Conservation (phyloP, 2,113 vertebrate species). For the Erpornis zantholeuca region DNA sequence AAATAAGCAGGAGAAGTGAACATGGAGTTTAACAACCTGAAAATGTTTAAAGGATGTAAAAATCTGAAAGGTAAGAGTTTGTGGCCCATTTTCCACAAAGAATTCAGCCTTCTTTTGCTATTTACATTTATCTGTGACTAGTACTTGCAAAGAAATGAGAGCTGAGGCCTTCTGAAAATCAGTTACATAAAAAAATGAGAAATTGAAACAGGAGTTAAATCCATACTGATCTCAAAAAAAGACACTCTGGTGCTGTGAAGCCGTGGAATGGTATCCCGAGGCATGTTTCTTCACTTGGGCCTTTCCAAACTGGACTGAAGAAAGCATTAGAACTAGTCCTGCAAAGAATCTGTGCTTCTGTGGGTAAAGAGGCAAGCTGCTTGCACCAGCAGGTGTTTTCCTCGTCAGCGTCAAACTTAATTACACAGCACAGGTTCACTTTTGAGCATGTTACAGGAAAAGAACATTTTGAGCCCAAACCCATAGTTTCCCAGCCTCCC, state of each 20-base stretch:
- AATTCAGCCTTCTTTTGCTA: background rate
- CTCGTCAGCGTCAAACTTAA: background rate
- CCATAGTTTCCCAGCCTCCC: background rate
- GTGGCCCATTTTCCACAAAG: background rate
- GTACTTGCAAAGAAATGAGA: background rate
- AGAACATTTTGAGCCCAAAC: slow-evolving; percentile 7
- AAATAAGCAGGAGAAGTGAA: background rate
- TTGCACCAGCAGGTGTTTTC: slow-evolving; percentile 11
- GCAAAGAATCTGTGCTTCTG: background rate
- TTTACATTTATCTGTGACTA: background rate
- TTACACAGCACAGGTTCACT: background rate
- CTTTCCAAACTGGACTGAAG: background rate
- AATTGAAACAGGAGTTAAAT: background rate
- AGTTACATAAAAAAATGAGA: background rate
- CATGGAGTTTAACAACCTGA: background rate
- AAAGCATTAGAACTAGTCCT: background rate
- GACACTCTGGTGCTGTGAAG: background rate
- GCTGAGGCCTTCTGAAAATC: background rate
- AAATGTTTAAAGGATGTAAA: background rate
- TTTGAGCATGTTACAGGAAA: background rate
- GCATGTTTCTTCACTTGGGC: background rate
- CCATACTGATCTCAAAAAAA: background rate
- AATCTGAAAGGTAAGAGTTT: background rate
- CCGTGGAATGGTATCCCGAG: background rate
- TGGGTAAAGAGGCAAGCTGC: background rate